Base-by-base conservation (phyloP, 2,888 invertebrate genomes). In the Podotricha telesiphe region DNA sequence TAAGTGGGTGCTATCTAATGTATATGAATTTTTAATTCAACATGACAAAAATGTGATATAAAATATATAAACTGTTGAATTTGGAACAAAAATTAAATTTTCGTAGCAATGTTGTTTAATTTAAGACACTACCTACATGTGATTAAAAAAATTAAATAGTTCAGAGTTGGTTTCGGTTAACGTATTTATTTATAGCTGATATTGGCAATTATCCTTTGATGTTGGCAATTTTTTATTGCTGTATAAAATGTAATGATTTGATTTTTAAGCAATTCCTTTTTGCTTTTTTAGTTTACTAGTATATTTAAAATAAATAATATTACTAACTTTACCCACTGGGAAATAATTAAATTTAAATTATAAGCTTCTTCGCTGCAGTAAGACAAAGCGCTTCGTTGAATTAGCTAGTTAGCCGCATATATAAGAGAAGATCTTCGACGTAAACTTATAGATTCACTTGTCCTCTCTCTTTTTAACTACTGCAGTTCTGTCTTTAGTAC, bases 161-260 rank as follows among this genome's bases (percentile, higher is more conserved):
- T 50, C 20, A 17, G 6, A 13, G 19, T 56, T 19, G 15, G 40
- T 40, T 56, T 40, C 40, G 40, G 40, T 19, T 20, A 20, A 8
- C 20, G 40, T 58, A 19, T 40, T 40, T 40, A 56, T 56, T 56
- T 40, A 20, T 40, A 17, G 40, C 40, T 1, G 20, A 50, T 22
- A 22, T 50, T n/a, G n/a, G n/a, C n/a, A n/a, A n/a, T 58, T 40
- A 58, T 40, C 20, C 37, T 42, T 40, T n/a, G 58, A 58, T 15
- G 20, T 42, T 40, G 15, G 20, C 15, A 3, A 42, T 20, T 15
- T 20, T 15, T 58, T 58, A 42, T 8, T 58, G 15, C 20, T 42
- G 37, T 58, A 37, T 40, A 40, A 37, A 51, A 51, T 51, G 34
- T 53, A 28, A 2, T 28, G 13, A n/a, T n/a, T 20, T 5, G 6